These are phyloP conservation scores for Cacoxenus indagator DNA, from an alignment of 2,888 invertebrate species.

Conservation along the genomic window DNA sequence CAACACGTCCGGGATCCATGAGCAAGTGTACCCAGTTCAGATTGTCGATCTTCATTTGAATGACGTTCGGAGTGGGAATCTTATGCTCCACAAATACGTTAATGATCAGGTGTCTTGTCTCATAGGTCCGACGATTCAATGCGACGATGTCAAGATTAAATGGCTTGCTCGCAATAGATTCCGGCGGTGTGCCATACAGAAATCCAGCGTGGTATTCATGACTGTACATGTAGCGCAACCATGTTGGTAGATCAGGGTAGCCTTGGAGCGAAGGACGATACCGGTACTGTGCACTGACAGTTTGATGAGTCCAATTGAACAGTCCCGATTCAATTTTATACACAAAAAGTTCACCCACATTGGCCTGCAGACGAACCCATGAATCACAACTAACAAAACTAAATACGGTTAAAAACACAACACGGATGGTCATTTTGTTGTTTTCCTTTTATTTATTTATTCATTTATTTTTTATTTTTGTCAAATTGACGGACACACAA, in stretches of 20 bases:
- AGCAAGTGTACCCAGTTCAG: conserved; percentile 86
- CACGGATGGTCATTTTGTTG: no score
- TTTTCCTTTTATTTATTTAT: no score
- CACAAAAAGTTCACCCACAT: conserved; percentile 80
- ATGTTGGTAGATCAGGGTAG: conserved; percentile 87
- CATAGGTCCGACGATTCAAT: conserved; percentile 82
- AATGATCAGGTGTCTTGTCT: conserved; percentile 78
- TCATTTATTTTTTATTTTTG: no score
- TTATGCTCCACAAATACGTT: conserved; percentile 78
- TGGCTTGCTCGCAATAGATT: conserved; percentile 72
- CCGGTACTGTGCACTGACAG: conserved; percentile 67
- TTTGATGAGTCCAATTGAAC: conserved; percentile 81
- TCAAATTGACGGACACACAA: no score
- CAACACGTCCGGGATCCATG: conserved; percentile 81
- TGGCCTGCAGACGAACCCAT: conserved; percentile 56
- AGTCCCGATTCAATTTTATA: conserved; percentile 82
- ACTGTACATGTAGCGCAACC: conserved; percentile 89
- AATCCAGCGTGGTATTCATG: conserved; percentile 83
- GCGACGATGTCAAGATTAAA: conserved; percentile 82
- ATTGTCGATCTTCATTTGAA: conserved; percentile 91
- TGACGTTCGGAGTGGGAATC: conserved; percentile 80
- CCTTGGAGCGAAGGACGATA: conserved; percentile 83
- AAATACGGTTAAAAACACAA: neutral
- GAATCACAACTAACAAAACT: neutral
- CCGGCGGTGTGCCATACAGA: conserved; percentile 87